Base-by-base conservation (phyloP, 1,140 invertebrate genomes). In the Halesus radiatus region DNA sequence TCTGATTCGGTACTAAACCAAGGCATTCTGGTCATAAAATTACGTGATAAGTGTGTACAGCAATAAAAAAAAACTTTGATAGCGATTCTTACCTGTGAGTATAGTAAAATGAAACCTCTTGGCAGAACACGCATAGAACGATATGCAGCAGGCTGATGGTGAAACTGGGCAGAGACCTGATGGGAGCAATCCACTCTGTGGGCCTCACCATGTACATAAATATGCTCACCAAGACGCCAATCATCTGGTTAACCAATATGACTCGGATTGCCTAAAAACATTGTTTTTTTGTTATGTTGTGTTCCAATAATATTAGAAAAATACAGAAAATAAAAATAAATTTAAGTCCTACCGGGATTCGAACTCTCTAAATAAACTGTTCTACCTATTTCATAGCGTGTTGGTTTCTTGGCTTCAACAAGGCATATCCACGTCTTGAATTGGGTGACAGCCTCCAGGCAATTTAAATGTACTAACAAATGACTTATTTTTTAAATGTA, bases 41-140 rank as follows among this genome's bases (percentile, higher is more conserved):
- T 56, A 5, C 4, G 53, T 56, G 3, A 18, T 56, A 56, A 56
- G 20, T 18, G 20, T 20, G n/a, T 20, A 22, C 54, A 1, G 10
- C 18, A 18, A 7, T 7, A 56, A 56, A 56, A 56, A 0, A 56
- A 56, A 7, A 56, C 3, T 22, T 22, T 22, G 23, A 70, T 22
- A 15, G 68, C 22, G 1, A 29, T 53, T 22, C 16, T 62, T 88
- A 94, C 93, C 95, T 93, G 87, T 97, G 96, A 10, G 94, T 94
- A 86, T 97, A 97, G 87, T 97, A 97, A 87, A 97, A 97, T 80
- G 92, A 92, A 81, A 96, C 90, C 88, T 97, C 96, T 87, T 97
- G 95, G 80, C 94, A 92, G 18, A 97, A 86, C 82, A 95, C 93
- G 86, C 94, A 95, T 18, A 96, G 88, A 6, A 92, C 93, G 18